Base-by-base conservation (phyloP, 92 coral and sea anemone genomes). In the Isaurus tuberculatus region DNA sequence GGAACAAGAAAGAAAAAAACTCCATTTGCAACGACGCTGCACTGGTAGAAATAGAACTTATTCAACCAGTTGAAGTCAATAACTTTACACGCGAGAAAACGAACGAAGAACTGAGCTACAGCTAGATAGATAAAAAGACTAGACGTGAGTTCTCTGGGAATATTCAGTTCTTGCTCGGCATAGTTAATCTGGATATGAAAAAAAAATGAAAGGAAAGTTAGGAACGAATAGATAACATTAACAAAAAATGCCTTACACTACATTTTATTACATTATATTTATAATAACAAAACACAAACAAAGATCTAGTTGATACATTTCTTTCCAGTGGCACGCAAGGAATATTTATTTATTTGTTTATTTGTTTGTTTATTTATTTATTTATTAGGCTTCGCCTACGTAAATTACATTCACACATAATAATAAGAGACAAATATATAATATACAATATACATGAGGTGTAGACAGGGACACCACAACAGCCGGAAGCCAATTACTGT, bases 111-210 rank as follows among this genome's bases (percentile, higher is more conserved):
- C 14, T 46, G 40, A 15, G 88, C 71, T 13, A 66, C 36, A 9
- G 84, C 84, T 42, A 55, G 55, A 48, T 40, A 86, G 1, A 71
- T 70, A 34, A 79, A 86, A 5, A 79, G 72, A 9, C 46, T 40
- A 23, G 78, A 29, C 7, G 80, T 75, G 49, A 30, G 80, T 17
- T 17, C 80, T 7, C 65, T 17, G 10, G 89, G 29, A 33, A 86
- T 79, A 14, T 57, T 29, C 19, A 86, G 85, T 32, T 86, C 89
- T 32, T 68, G 74, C 79, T 79, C 89, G n/a, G 69, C 80, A 68
- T 68, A 86, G 2, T 86, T 78, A 22, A 79, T 73, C 89, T 83
- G 67, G 5, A 51, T 5, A 5, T 40, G 15, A 51, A 51, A 14
- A 14, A 6, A 31, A 68, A 33, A 17, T 32, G 8, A 7, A 67